Evolutionary conservation across 1,140 invertebrate species (phyloP).

Genomic region (Diorhabda sublineata): DNA sequence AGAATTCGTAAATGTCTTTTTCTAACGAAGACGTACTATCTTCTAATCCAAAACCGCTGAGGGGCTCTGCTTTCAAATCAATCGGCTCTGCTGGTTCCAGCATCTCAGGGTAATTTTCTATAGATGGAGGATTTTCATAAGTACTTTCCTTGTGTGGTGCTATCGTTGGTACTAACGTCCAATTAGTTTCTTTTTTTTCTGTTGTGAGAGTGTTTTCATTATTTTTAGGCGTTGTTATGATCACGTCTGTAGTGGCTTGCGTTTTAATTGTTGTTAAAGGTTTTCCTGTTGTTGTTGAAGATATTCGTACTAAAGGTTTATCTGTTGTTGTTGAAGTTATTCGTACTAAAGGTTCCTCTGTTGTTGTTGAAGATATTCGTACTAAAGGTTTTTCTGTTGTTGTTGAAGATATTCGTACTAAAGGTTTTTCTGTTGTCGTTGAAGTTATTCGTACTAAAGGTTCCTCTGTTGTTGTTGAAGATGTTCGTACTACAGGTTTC

Average conservation of each 20-base stretch:
- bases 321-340: background rate
- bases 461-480: too few species aligned
- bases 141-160: slow-evolving; percentile 30
- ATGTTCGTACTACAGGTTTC: too few species aligned
- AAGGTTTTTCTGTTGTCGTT: too few species aligned
- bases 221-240: background rate
- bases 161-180: slow-evolving; percentile 43
- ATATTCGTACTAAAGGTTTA: background rate
- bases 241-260: background rate
- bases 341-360: too few species aligned
- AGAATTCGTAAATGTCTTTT: slow-evolving; percentile 43
- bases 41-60: slow-evolving; percentile 67
- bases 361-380: too few species aligned
- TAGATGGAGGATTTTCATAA: slow-evolving; percentile 9
- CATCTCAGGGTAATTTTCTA: slow-evolving; percentile 22
- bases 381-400: too few species aligned
- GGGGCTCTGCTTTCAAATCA: slow-evolving; percentile 55
- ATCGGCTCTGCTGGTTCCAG: slow-evolving; percentile 42
- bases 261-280: background rate
- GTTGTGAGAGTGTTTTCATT: slow-evolving; percentile 1
- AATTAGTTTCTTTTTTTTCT: slow-evolving; percentile 26
- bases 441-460: too few species aligned
- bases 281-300: background rate
- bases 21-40: slow-evolving; percentile 65
- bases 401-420: too few species aligned